Base-by-base conservation (phyloP, 2,113 vertebrate genomes). In the Bothrops jararaca region DNA sequence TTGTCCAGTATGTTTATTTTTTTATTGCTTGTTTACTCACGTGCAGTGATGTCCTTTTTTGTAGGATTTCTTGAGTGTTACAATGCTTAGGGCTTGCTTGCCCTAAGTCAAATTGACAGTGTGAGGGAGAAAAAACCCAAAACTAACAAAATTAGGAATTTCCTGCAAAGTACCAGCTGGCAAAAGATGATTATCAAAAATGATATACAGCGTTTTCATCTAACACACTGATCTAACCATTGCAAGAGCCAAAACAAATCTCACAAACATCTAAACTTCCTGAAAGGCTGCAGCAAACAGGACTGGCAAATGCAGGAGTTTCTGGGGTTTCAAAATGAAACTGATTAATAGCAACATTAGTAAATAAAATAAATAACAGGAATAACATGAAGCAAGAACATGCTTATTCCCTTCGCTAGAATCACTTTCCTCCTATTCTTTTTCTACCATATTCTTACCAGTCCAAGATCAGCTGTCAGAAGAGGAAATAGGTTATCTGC, bases 51-150 rank as follows among this genome's bases (percentile, higher is more conserved):
- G 80, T 88, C 88, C 93, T 23, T 42, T 64, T 88, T 94, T 85
- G 89, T 69, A 34, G 80, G 0, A 23, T 2, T 90, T 92, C 56
- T 94, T 94, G 93, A 48, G 1, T 90, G 89, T 5, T 85, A 24
- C 45, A 85, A 29, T 94, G 94, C 93, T 94, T 94, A 58, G 20
- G 12, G 87, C 9, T 94, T 95, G 94, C 69, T 95, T 95, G 89
- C 87, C 89, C 94, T 64, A 94, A 94, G 87, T 94, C 90, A 45
- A 85, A 57, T 22, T 95, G 50, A 74, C 85, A 50, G 18, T 0
- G 42, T 23, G 60, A 50, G 8, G 5, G 87, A 42, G 6, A 58
- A 85, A 89, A 93, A 23, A 53, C 6, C 1, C 12, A 89, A 93
- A 93, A 58, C 92, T 58, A 89, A 90, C 39, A 93, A 54, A 80